A percentile compares a stretch with the other conserved stretches of the same genome.
Conservation (phyloP, 2,113 vertebrate species). For the Bungarus multicinctus region DNA sequence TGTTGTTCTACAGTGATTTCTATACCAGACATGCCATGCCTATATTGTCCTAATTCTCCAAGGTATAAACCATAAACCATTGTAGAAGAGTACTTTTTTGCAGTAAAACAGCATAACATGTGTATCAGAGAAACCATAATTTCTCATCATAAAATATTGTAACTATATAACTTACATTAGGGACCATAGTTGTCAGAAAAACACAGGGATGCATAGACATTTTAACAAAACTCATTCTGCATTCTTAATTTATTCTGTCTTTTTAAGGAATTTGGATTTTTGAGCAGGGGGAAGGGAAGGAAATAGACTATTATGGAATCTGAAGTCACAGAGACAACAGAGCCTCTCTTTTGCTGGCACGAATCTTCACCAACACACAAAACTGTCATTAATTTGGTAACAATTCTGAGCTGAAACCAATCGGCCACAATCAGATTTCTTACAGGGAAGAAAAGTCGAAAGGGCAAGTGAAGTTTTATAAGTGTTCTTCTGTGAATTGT, state of each 20-base stretch:
- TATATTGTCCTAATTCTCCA: not conserved
- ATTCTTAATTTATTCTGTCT: not conserved
- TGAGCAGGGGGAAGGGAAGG: not conserved
- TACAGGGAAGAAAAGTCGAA: slow-evolving; percentile 68
- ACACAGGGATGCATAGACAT: not conserved
- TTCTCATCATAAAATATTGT: not conserved
- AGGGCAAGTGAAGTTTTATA: slow-evolving; percentile 58
- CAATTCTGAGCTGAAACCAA: slow-evolving; percentile 63
- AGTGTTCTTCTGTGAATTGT: slow-evolving; percentile 55
- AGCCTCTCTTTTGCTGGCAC: not conserved
- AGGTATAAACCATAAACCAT: not conserved
- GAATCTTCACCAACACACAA: not conserved
- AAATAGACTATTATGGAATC: not conserved
- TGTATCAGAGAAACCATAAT: not conserved
- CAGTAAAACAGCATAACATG: not conserved
- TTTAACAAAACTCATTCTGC: not conserved
- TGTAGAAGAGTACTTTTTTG: not conserved
- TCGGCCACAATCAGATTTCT: slow-evolving; percentile 52
- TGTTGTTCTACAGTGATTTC: not conserved
- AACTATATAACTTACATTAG: not conserved
- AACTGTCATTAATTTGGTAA: not conserved
- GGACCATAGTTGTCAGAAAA: not conserved
- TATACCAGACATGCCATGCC: not conserved
- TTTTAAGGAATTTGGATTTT: not conserved
- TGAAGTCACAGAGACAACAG: not conserved